Conservation (phyloP, 2,888 invertebrate species). For the Philopedon plagiatum region DNA sequence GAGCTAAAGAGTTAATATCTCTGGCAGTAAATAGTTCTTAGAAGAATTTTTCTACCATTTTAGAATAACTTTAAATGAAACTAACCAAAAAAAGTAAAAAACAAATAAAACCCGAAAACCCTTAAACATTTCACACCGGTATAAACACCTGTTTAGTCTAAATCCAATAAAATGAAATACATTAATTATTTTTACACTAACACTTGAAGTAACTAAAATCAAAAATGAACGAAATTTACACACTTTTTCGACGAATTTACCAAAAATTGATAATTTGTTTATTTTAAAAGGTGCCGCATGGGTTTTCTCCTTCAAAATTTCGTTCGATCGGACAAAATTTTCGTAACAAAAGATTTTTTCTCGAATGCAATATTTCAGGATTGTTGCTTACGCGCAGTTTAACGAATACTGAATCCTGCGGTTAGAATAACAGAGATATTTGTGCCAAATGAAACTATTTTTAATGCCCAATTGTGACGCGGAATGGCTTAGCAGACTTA, state of each 20-base stretch:
- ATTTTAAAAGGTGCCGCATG: background rate
- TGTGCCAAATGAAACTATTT: constrained; percentile 53
- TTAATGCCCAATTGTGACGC: constrained; percentile 53
- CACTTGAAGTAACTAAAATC: background rate
- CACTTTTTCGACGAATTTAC: background rate
- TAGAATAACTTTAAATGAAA: too few relatives aligned
- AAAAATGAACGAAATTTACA: background rate
- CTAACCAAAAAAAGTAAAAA: background rate
- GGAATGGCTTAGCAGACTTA: constrained; percentile 19
- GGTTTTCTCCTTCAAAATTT: background rate
- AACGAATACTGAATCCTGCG: constrained; percentile 43
- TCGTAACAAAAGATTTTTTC: constrained; percentile 25
- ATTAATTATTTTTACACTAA: background rate
- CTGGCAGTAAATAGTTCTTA: too few relatives aligned
- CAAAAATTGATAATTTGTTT: background rate
- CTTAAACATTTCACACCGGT: background rate
- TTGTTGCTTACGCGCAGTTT: constrained; percentile 36
- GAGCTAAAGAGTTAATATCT: too few relatives aligned
- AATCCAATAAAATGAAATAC: background rate
- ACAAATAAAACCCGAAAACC: background rate
- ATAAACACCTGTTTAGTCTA: constrained; percentile 9
- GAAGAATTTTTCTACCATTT: too few relatives aligned
- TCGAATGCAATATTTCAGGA: constrained; percentile 21
- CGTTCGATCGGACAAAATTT: constrained; percentile 8
- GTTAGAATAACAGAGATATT: constrained; percentile 49